Percentiles rank a stretch among this genome's conserved stretches.
phyloP scores from a whole-genome alignment of 1,140 invertebrate species.

The Apis cerana region DNA sequence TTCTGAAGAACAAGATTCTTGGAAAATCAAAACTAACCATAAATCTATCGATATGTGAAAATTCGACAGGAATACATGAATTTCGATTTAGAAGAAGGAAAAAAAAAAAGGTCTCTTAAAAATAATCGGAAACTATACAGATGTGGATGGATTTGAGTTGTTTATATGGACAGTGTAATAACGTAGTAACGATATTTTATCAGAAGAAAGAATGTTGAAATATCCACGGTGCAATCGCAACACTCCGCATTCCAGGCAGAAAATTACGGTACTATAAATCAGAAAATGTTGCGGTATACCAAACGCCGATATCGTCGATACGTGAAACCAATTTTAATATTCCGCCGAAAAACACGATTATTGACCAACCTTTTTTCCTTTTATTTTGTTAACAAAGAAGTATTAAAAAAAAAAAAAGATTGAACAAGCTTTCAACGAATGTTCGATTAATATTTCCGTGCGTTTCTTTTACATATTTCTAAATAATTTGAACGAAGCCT shows the following conservation, averaged over 20 bases:
- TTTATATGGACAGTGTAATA: neutral
- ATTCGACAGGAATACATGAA: neutral
- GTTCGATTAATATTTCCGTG: neutral
- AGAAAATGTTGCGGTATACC: neutral
- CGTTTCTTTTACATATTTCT: no score
- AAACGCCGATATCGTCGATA: conserved; percentile 23
- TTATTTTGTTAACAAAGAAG: neutral
- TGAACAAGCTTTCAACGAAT: no score
- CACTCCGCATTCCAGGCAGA: conserved; percentile 1
- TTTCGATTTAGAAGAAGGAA: neutral
- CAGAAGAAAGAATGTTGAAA: conserved; percentile 1
- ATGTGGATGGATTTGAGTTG: neutral
- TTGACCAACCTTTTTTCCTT: neutral
- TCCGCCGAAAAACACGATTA: neutral
- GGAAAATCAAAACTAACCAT: no score
- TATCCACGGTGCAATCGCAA: neutral
- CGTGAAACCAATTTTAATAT: conserved; percentile 19
- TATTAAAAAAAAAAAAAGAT: neutral
- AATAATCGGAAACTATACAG: neutral
- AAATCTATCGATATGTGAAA: no score
- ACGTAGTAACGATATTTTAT: conserved; percentile 6
- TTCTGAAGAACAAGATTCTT: no score
- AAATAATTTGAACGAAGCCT: no score
- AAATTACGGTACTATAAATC: conserved; percentile 28
- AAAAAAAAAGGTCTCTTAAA: neutral